phyloP scores from a whole-genome alignment of 1,140 invertebrate species.

The Sitophilus oryzae region DNA sequence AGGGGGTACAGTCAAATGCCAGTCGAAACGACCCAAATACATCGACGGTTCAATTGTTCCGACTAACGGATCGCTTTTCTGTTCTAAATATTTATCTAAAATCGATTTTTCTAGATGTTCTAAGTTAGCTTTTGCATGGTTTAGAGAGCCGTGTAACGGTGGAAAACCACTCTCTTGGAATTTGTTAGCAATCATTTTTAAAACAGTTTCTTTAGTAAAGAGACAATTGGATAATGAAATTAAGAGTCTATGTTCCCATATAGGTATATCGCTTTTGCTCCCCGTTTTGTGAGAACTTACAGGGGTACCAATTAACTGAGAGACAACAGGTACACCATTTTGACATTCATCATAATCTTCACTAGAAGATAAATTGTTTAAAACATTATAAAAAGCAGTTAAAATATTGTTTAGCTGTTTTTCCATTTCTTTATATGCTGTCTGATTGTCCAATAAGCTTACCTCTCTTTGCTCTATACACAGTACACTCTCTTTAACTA shows the following conservation, averaged over 20 bases:
- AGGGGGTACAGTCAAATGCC: slow-evolving; percentile 68
- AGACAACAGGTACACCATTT: slow-evolving; percentile 49
- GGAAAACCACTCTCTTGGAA: slow-evolving; percentile 65
- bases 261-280: slow-evolving; percentile 45
- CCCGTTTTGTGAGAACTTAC: slow-evolving; percentile 40
- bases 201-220: slow-evolving; percentile 68
- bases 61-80: slow-evolving; percentile 86
- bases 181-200: slow-evolving; percentile 61
- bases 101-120: slow-evolving; percentile 64
- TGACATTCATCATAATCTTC: slow-evolving; percentile 57
- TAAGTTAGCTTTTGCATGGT: slow-evolving; percentile 53
- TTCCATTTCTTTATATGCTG: slow-evolving; percentile 60
- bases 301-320: slow-evolving; percentile 59
- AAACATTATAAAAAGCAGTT: slow-evolving; percentile 56
- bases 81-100: slow-evolving; percentile 80
- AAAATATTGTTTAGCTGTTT: slow-evolving; percentile 67
- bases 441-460: slow-evolving; percentile 57
- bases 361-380: slow-evolving; percentile 60
- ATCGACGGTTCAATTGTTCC: slow-evolving; percentile 93
- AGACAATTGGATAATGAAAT: slow-evolving; percentile 86
- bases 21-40: slow-evolving; percentile 84
- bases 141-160: slow-evolving; percentile 56
- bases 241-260: slow-evolving; percentile 74
- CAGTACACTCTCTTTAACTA: slow-evolving; percentile 80
- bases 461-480: slow-evolving; percentile 64